Percentiles rank a stretch among this genome's conserved stretches.
phyloP scores from a whole-genome alignment of 2,888 invertebrate genomes.

The Sinohyriopsis cumingii region DNA sequence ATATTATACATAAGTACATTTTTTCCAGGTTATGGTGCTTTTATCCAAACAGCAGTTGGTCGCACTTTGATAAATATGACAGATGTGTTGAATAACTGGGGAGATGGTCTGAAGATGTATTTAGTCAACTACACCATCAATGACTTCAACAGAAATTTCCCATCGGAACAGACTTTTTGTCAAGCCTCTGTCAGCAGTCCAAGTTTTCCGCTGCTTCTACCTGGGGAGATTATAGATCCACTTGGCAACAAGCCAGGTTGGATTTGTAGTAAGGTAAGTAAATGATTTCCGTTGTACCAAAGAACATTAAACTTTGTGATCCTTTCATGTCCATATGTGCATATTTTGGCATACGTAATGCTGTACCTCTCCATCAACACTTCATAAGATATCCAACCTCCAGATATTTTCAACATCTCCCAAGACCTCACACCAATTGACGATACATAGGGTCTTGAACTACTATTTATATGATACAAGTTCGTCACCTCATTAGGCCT shows the following conservation, averaged over 20 bases:
- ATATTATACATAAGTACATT: neutral
- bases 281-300: too few species aligned
- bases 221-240: constrained; percentile 48
- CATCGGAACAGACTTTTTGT: constrained; percentile 57
- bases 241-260: constrained; percentile 41
- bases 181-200: constrained; percentile 28
- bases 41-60: constrained; percentile 66
- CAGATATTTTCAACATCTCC: too few species aligned
- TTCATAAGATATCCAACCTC: too few species aligned
- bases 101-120: constrained; percentile 70
- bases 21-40: constrained; percentile 67
- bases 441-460: too few species aligned
- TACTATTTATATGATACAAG: too few species aligned
- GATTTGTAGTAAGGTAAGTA: constrained; percentile 4
- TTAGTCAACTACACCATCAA: constrained; percentile 59
- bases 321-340: too few species aligned
- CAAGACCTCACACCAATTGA: too few species aligned
- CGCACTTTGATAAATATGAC: constrained; percentile 63
- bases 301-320: too few species aligned
- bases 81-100: constrained; percentile 64
- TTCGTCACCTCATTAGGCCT: too few species aligned
- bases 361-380: too few species aligned
- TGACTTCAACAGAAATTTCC: constrained; percentile 56
- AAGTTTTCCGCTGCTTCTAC: constrained; percentile 47
- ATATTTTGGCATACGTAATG: too few species aligned